phyloP scores from a whole-genome alignment of 2,113 vertebrate genomes.

The Leucosticte australis region DNA sequence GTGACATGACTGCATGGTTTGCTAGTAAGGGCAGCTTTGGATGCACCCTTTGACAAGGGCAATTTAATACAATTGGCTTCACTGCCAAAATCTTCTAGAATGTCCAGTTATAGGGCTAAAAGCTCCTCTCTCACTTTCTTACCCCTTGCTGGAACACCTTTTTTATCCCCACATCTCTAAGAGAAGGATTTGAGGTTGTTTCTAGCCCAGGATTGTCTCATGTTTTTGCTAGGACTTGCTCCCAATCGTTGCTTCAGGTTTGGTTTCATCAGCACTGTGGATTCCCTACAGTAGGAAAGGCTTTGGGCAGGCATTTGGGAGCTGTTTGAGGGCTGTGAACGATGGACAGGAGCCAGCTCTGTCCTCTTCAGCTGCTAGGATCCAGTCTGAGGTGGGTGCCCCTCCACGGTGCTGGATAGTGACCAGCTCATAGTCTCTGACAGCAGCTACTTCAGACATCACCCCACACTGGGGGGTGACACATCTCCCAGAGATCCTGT shows the following conservation, averaged over 20 bases:
- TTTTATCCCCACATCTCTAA: background rate
- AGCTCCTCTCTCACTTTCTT: background rate
- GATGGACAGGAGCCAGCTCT: background rate
- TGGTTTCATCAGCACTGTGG: background rate
- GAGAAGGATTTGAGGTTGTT: background rate
- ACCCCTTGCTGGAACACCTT: background rate
- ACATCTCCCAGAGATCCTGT: background rate
- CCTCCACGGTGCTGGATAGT: background rate
- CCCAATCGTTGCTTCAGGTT: background rate
- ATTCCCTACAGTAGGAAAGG: background rate
- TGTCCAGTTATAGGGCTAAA: background rate
- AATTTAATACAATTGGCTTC: background rate
- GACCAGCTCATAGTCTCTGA: background rate
- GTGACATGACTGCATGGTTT: background rate
- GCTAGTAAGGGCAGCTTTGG: background rate
- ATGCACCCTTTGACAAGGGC: background rate
- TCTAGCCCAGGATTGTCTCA: background rate
- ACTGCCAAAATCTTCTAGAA: background rate
- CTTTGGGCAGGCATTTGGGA: background rate
- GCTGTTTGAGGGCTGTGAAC: background rate
- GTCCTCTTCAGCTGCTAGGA: background rate
- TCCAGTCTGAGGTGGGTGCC: background rate
- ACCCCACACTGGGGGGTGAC: background rate
- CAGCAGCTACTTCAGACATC: background rate
- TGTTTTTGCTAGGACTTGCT: background rate